Base-by-base conservation (phyloP, 2,888 invertebrate genomes). In the Stenodera caucasica region DNA sequence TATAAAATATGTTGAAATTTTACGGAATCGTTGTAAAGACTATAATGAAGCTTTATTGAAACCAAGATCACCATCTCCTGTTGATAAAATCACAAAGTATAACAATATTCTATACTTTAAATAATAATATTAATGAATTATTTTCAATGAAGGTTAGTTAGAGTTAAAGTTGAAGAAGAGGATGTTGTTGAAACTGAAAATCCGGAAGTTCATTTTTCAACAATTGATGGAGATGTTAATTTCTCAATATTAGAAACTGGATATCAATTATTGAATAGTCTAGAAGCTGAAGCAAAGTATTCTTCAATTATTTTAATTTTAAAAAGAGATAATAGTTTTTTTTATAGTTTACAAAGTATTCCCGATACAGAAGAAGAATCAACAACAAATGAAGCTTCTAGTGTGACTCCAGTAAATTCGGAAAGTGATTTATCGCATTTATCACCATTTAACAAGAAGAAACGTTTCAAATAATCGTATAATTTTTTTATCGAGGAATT, bases 221-320 rank as follows among this genome's bases (percentile, higher is more conserved):
- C 72, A 15, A 68, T 77, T 30, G 76, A 75, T 32, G 75, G 76
- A 8, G 76, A 76, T 58, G 68, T 73, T 7, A 73, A 69, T 37
- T 68, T 70, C 60, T 72, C 74, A 18, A 71, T 75, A 0, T 63
- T 78, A 55, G 76, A 78, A 66, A 71, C 77, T 9, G 78, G 77
- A 14, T 75, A 74, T 65, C 78, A 78, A 61, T 63, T 79, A 15
- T 66, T 79, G 49, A 76, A 75, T 54, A 78, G 74, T 67, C 64
- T 78, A 30, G 79, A 79, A 72, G 77, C 77, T 23, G 77, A 73
- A 58, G 67, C 75, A 26, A 74, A 72, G 74, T 75, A 63, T 45
- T 49, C 14, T 50, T 11, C 11, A 23, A 29, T 50, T 40, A 49
- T 40, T 52, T 50, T 33, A 12, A 53, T 51, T 40, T 8, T 33